Conservation (phyloP, 2,888 invertebrate genomes). For the Pammene fasciana region DNA sequence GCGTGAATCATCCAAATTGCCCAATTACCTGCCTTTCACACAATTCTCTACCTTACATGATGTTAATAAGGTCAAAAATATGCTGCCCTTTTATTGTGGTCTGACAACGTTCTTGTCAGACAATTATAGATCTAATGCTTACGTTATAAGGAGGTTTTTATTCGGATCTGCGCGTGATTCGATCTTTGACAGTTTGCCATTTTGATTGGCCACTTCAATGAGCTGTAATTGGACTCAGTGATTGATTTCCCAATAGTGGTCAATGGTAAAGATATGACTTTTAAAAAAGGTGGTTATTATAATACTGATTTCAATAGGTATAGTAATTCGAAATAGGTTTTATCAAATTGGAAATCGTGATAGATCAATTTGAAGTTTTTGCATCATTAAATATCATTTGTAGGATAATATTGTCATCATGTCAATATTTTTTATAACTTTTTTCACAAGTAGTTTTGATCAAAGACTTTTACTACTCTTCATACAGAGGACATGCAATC, state of each 20-base stretch:
- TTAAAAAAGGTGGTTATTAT: constrained; percentile 1
- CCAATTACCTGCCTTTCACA: constrained; percentile 17
- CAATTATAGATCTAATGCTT: background rate
- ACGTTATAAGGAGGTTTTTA: background rate
- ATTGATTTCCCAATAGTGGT: constrained; percentile 31
- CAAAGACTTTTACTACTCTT: too few species aligned
- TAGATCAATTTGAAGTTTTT: constrained; percentile 9
- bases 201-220: constrained; percentile 23
- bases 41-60: background rate
- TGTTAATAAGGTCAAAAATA: background rate
- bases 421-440: background rate
- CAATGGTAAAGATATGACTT: background rate
- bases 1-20: constrained; percentile 35
- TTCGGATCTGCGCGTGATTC: background rate
- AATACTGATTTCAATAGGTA: constrained; percentile 1
- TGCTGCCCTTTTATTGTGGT: background rate
- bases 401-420: background rate
- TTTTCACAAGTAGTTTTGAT: background rate
- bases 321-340: too few species aligned
- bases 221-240: constrained; percentile 5
- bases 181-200: constrained; percentile 29
- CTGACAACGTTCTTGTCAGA: background rate
- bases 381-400: background rate
- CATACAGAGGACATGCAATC: too few species aligned
- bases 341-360: constrained; percentile 5